Evolutionary conservation across 2,888 invertebrate species (phyloP).

Genomic region (Drosophila niveifrons): DNA sequence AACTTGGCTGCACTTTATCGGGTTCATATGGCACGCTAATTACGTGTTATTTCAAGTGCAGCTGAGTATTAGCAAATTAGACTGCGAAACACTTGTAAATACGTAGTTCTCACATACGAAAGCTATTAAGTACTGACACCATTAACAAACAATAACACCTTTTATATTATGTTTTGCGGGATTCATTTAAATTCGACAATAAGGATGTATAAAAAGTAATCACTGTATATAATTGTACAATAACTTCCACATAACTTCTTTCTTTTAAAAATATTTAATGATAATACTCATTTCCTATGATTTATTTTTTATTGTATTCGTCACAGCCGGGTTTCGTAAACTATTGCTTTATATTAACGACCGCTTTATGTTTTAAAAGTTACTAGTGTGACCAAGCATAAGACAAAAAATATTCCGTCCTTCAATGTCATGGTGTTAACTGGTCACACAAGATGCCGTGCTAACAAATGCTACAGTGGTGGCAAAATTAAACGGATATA

Average conservation of each 20-base stretch:
- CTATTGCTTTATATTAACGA: neutral
- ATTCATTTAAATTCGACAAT: neutral
- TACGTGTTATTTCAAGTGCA: neutral
- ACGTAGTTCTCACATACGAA: neutral
- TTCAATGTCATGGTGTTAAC: neutral
- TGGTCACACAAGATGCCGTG: constrained; percentile 17
- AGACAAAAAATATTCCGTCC: neutral
- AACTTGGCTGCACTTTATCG: neutral
- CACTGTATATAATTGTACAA: neutral
- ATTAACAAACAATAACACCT: neutral
- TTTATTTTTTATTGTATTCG: neutral
- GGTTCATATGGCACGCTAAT: constrained; percentile 2
- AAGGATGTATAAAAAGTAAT: neutral
- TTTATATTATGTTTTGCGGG: neutral
- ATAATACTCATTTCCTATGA: neutral
- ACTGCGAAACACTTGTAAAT: neutral
- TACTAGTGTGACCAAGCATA: constrained; percentile 25
- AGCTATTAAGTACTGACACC: neutral
- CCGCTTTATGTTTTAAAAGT: neutral
- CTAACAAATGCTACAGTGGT: neutral
- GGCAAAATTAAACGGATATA: neutral
- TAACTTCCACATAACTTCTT: neutral
- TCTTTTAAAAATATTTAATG: neutral
- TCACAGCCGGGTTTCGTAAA: too few species aligned
- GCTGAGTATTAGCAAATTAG: neutral